A percentile compares a stretch with the other conserved stretches of the same genome.
Conservation (phyloP, 2,888 invertebrate species). For the Nebria brevicollis region DNA sequence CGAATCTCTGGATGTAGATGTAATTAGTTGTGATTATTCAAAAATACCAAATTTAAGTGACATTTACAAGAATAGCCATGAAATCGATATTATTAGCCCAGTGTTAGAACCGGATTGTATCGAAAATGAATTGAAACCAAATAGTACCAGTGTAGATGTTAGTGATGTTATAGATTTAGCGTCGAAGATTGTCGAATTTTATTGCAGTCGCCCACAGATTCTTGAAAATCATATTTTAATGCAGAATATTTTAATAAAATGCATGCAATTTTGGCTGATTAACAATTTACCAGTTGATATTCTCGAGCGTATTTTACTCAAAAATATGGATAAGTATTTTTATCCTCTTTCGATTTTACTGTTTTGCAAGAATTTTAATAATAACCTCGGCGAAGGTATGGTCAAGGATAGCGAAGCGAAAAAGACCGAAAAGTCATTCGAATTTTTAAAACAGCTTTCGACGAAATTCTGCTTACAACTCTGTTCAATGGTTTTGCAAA, state of each 20-base stretch:
- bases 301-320: slow-evolving; percentile 60
- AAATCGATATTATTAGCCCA: neutral
- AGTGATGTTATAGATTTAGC: slow-evolving; percentile 57
- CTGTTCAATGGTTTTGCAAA: slow-evolving; percentile 63
- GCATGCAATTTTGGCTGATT: slow-evolving; percentile 62
- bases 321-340: slow-evolving; percentile 64
- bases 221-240: slow-evolving; percentile 63
- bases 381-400: slow-evolving; percentile 58
- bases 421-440: slow-evolving; percentile 58
- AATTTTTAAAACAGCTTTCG: slow-evolving; percentile 62
- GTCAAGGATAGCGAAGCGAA: slow-evolving; percentile 53
- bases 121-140: neutral
- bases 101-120: slow-evolving; percentile 14
- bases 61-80: neutral
- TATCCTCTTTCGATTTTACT: slow-evolving; percentile 62
- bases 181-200: slow-evolving; percentile 60
- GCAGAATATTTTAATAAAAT: slow-evolving; percentile 62
- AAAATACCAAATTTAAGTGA: slow-evolving; percentile 26
- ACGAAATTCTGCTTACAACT: slow-evolving; percentile 64
- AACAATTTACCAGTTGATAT: slow-evolving; percentile 60
- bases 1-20: slow-evolving; percentile 43
- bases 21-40: slow-evolving; percentile 34
- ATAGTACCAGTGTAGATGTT: neutral
- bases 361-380: slow-evolving; percentile 62
- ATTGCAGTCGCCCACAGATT: slow-evolving; percentile 59